Percentiles rank a stretch among this genome's conserved stretches.
These are phyloP conservation scores for Cryptoprocta ferox DNA, from an alignment of 2,797 vertebrate genomes.

Conservation along the genomic window DNA sequence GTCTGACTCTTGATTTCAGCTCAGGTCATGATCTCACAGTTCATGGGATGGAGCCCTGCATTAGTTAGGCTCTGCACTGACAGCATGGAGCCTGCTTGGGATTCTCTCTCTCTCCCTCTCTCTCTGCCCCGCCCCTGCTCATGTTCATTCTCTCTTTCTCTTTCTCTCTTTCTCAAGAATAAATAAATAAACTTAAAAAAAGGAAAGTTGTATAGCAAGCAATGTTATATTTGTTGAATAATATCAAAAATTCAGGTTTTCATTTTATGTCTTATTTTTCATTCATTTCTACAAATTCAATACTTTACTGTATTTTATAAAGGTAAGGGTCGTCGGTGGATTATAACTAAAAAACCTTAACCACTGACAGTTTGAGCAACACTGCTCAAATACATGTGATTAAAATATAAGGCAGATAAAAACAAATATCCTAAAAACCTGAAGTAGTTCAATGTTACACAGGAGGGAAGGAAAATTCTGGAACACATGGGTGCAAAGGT, in stretches of 20 bases:
- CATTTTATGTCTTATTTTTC: conserved; percentile 19
- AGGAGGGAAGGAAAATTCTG: background rate
- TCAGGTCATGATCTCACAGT: no score
- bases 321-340: background rate
- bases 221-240: background rate
- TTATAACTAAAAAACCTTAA: conserved; percentile 18
- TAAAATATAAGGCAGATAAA: background rate
- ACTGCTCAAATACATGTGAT: background rate
- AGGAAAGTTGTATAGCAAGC: background rate
- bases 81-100: no score
- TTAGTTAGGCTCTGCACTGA: no score
- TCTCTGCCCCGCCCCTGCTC: no score
- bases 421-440: background rate
- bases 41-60: no score
- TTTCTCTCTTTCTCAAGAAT: no score
- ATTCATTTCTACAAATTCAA: background rate
- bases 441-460: background rate
- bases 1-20: no score
- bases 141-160: no score
- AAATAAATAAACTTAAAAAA: no score
- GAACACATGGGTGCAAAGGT: background rate
- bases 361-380: background rate
- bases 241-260: conserved; percentile 21
- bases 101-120: no score
- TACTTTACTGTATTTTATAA: background rate